Percentiles rank a stretch among this genome's conserved stretches.
phyloP scores from a whole-genome alignment of 2,113 vertebrate genomes.

The Cathartes aura region DNA sequence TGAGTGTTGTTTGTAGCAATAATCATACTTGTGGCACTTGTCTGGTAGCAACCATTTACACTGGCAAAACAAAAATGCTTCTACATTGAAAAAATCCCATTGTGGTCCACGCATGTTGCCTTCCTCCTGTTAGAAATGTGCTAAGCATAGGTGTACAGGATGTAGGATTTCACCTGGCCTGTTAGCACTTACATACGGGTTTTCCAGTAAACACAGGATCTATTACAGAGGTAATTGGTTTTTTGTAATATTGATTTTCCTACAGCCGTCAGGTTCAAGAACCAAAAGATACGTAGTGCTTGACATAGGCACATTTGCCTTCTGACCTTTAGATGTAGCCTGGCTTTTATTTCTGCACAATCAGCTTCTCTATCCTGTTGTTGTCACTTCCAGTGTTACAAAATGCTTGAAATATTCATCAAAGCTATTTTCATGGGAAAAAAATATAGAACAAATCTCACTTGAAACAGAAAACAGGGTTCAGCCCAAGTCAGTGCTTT shows the following conservation, averaged over 20 bases:
- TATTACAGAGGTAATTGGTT: neutral
- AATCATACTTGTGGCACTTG: neutral
- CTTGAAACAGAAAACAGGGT: neutral
- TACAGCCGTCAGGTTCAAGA: neutral
- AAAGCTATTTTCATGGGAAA: neutral
- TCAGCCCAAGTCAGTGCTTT: neutral
- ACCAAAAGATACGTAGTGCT: neutral
- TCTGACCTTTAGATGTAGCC: conserved; percentile 15
- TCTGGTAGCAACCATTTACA: neutral
- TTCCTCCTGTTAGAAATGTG: neutral
- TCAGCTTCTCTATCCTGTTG: neutral
- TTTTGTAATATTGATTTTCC: conserved; percentile 10
- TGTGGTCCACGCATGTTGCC: neutral
- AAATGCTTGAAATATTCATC: conserved; percentile 39
- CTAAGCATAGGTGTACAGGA: neutral
- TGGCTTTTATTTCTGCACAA: conserved; percentile 2
- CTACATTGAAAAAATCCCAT: neutral
- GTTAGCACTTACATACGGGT: neutral
- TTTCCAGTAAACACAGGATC: conserved; percentile 18
- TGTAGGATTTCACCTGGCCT: neutral
- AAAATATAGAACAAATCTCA: neutral
- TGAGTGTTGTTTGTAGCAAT: neutral
- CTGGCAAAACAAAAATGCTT: neutral
- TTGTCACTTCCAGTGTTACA: neutral
- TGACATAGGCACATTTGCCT: conserved; percentile 14